Evolutionary conservation across 1,140 invertebrate species (phyloP), one percentile per base, ranked within the genome.

Genomic region (Drosophila persimilis): DNA sequence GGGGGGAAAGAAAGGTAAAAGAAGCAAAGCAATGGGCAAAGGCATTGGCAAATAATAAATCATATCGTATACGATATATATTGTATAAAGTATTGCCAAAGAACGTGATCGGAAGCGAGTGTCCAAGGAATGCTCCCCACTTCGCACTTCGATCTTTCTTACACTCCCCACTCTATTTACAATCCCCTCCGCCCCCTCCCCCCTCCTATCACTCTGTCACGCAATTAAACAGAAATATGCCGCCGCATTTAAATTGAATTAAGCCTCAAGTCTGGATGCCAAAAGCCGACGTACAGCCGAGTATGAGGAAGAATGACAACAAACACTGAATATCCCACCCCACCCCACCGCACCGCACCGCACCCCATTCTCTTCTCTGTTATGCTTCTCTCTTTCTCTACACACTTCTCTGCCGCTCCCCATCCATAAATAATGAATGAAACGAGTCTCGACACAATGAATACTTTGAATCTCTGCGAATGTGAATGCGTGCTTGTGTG

Each of bases 31-130:
- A 11, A 48, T 11, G 47, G 53, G 53, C 31, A 48, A 63, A 61
- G 65, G 56, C 53, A 73, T 78, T 76, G 77, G 77, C 52, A 67
- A 73, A 62, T 63, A 69, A 81, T 81, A 81, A 81, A 81, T 81
- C 79, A 81, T 13, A 39, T 13, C 35, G 11, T 39, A 3, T 39
- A 3, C 3, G 24, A 26, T 6, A 39, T 13, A 13, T 39, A 13
- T 3, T 20, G 20, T 0, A 13, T 13, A 39, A 39, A 77, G 77
- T 81, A 81, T 81, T 77, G 59, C 78, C 73, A 73, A 59, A 51
- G 57, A 81, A 81, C 79, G 78, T 81, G 79, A 81, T 81, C 78
- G 78, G 73, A 81, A 81, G 75, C 61, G 53, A 60, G 44, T 43
- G 63, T 69, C 35, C 50, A 13, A 69, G 57, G 52, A 69, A 69